A percentile compares a stretch with the other conserved stretches of the same genome.
Conservation (phyloP, 2,113 vertebrate genomes). For the Melanotaenia duboulayi region DNA sequence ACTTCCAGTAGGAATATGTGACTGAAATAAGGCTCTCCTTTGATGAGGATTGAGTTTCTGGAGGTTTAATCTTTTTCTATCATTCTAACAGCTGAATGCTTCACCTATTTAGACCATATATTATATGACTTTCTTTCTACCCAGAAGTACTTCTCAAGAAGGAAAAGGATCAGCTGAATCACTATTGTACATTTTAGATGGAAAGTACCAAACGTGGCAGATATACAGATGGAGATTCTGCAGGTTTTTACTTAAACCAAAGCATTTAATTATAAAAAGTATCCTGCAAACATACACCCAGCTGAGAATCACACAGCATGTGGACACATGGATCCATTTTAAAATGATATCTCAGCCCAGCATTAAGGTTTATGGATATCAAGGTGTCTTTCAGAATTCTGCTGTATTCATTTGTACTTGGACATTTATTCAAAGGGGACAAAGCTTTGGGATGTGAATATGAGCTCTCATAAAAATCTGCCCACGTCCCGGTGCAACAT, state of each 20-base stretch:
- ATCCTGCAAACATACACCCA: conserved; percentile 16
- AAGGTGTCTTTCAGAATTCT: conserved; percentile 44
- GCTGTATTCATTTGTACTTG: conserved; percentile 57
- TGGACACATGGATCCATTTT: conserved; percentile 35
- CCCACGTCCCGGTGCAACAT: conserved; percentile 75
- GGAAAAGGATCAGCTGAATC: conserved; percentile 20
- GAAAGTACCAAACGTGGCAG: conserved; percentile 46
- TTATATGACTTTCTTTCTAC: conserved; percentile 36
- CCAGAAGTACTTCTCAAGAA: conserved; percentile 30
- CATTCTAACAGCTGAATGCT: conserved; percentile 17
- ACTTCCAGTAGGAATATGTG: neutral
- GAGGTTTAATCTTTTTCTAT: conserved; percentile 31
- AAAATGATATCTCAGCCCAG: conserved; percentile 21
- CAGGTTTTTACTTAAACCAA: conserved; percentile 47
- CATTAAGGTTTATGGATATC: conserved; percentile 60
- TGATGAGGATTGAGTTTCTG: conserved; percentile 20
- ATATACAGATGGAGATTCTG: conserved; percentile 27
- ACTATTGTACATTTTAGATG: conserved; percentile 36
- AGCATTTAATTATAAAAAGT: neutral
- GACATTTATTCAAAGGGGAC: conserved; percentile 67
- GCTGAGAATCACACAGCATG: conserved; percentile 9
- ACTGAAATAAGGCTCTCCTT: neutral
- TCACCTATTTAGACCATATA: conserved; percentile 50
- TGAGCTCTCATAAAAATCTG: conserved; percentile 74
- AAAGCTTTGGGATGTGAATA: conserved; percentile 62